These are phyloP conservation scores for Petrocephalus sullivani DNA, from an alignment of 2,797 vertebrate genomes.

Conservation along the genomic window DNA sequence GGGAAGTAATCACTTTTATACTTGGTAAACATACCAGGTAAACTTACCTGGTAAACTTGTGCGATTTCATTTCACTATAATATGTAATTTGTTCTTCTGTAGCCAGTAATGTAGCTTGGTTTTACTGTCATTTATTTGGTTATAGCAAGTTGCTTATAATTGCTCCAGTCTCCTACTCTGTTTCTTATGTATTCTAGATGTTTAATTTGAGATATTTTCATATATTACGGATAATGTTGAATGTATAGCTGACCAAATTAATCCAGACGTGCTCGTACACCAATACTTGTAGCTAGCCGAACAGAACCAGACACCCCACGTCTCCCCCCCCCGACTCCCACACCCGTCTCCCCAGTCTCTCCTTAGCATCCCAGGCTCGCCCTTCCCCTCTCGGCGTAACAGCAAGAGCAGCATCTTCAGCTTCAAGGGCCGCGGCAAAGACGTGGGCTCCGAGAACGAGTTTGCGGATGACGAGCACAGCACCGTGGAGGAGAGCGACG, in stretches of 20 bases:
- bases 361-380: slow-evolving; percentile 94
- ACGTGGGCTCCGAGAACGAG: slow-evolving; percentile 90
- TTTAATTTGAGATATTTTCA: background rate
- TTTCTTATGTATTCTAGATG: background rate
- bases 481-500: slow-evolving; percentile 94
- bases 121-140: background rate
- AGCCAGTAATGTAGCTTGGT: background rate
- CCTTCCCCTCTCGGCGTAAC: slow-evolving; percentile 93
- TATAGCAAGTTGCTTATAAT: background rate
- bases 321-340: slow-evolving; percentile 48
- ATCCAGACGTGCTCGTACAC: background rate
- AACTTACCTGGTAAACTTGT: background rate
- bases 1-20: background rate
- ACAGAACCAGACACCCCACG: slow-evolving; percentile 40
- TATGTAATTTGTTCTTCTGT: background rate
- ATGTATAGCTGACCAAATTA: too few species aligned
- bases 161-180: background rate
- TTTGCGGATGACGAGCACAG: slow-evolving; percentile 97
- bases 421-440: slow-evolving; percentile 82
- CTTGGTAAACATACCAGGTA: background rate
- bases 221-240: background rate
- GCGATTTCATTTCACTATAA: background rate
- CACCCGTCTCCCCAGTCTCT: slow-evolving; percentile 70
- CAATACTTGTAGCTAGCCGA: background rate
- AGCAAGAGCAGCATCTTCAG: slow-evolving; percentile 99